phyloP scores from a whole-genome alignment of 2,888 invertebrate genomes.

The Euzophera pinguis region DNA sequence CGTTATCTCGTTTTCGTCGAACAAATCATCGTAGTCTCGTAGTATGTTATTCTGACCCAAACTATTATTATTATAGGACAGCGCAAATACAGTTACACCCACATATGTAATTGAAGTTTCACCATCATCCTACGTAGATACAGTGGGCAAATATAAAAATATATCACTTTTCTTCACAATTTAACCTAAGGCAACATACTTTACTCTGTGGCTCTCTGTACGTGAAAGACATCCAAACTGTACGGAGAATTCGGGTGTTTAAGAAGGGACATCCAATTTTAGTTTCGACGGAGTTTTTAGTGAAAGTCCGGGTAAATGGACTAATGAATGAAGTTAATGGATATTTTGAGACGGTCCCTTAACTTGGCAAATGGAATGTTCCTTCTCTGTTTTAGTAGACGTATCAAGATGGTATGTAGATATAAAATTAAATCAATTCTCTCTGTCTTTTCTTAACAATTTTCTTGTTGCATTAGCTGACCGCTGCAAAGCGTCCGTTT shows the following conservation, averaged over 20 bases:
- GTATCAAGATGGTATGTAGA: background rate
- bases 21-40: too few relatives aligned
- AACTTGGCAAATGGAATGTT: slow-evolving; percentile 1
- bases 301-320: slow-evolving; percentile 1
- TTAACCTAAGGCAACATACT: too few relatives aligned
- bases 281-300: slow-evolving; percentile 8
- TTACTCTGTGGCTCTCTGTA: too few relatives aligned
- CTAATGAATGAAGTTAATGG: slow-evolving; percentile 10
- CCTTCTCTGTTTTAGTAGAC: background rate
- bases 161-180: too few relatives aligned
- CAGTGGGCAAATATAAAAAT: too few relatives aligned
- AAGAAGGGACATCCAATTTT: slow-evolving; percentile 7
- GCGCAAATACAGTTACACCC: background rate
- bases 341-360: background rate
- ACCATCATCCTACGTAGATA: background rate
- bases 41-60: background rate
- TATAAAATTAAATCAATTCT: too few relatives aligned
- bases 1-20: too few relatives aligned
- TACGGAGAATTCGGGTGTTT: slow-evolving; percentile 1
- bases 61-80: background rate
- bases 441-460: too few relatives aligned
- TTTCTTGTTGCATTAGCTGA: too few relatives aligned
- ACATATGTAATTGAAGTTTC: background rate
- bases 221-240: background rate
- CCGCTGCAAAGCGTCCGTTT: too few relatives aligned